These are phyloP conservation scores for Leuciscus idus DNA, from an alignment of 2,113 vertebrate species.

Conservation along the genomic window DNA sequence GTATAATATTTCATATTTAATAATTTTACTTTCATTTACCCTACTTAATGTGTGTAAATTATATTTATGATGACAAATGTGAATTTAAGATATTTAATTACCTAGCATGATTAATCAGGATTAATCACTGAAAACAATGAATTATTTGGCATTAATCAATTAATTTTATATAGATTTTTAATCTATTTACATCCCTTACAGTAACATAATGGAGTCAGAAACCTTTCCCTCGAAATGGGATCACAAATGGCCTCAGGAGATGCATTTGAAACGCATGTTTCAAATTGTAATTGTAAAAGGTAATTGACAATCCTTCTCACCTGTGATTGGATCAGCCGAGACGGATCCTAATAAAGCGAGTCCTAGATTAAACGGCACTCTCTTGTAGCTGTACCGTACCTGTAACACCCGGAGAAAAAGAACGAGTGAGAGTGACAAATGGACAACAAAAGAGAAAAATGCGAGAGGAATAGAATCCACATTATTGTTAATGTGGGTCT, in stretches of 20 bases:
- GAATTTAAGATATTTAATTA: neutral
- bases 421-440: slow-evolving; percentile 11
- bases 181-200: too few species aligned
- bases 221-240: neutral
- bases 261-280: neutral
- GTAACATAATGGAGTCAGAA: neutral
- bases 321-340: neutral
- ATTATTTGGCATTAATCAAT: too few species aligned
- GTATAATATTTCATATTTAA: too few species aligned
- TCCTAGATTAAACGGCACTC: neutral
- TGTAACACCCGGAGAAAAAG: neutral
- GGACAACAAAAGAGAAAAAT: slow-evolving; percentile 10
- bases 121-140: neutral
- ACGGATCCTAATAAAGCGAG: neutral
- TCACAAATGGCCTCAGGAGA: neutral
- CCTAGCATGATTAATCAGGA: neutral
- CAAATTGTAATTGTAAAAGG: neutral
- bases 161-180: too few species aligned
- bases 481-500: slow-evolving; percentile 22
- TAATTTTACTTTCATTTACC: too few species aligned
- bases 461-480: neutral
- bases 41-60: neutral
- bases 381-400: neutral
- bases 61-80: neutral
- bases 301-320: neutral